Evolutionary conservation across 2,113 vertebrate species (phyloP).

Genomic region (Tragelaphus imberbis): DNA sequence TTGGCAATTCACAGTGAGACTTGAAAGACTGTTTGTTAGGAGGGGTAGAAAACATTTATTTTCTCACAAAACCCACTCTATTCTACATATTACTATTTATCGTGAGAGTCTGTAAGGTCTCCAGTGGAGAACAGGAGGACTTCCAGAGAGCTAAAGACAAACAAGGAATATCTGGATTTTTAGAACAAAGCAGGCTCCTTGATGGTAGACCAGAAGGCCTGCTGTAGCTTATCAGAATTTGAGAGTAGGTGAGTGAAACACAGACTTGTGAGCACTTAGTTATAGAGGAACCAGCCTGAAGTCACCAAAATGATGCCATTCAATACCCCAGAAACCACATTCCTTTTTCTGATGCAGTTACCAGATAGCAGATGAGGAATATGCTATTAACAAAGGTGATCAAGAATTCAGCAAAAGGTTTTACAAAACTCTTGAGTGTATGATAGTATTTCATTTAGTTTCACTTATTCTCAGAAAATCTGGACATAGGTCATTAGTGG

Average conservation of each 20-base stretch:
- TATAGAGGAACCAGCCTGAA: background rate
- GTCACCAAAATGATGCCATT: background rate
- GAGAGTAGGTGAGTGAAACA: background rate
- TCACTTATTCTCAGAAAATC: background rate
- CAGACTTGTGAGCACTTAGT: background rate
- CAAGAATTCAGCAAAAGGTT: background rate
- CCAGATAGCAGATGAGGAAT: slow-evolving; percentile 24
- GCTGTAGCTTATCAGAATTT: background rate
- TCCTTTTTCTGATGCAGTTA: background rate
- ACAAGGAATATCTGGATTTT: background rate
- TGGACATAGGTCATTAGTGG: background rate
- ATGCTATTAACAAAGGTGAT: background rate
- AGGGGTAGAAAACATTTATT: background rate
- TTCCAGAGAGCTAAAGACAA: background rate
- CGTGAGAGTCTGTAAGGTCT: background rate
- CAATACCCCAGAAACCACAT: background rate
- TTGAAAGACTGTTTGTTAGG: background rate
- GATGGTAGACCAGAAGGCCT: background rate
- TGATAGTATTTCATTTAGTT: slow-evolving; percentile 9
- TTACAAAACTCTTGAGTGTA: slow-evolving; percentile 14
- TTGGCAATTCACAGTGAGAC: background rate
- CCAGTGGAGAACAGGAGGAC: background rate
- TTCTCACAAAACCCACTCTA: background rate
- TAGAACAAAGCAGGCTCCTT: background rate
- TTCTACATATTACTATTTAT: background rate